Base-by-base conservation (phyloP, 2,113 vertebrate species). In the Machaerirhynchus nigripectus region DNA sequence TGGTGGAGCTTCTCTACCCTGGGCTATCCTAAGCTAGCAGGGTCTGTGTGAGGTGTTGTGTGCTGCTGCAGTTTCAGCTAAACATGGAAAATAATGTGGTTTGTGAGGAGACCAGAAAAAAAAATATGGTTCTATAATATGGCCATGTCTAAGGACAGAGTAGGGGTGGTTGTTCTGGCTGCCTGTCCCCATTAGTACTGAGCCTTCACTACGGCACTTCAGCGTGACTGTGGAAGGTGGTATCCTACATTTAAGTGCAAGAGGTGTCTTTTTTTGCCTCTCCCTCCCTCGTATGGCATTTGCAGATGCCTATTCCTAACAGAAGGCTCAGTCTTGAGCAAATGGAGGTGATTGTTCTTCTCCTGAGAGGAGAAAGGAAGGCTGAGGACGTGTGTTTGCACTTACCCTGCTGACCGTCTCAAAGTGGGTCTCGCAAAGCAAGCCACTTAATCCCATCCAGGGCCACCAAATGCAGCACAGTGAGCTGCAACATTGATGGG, bases 341-440 rank as follows among this genome's bases (percentile, higher is more conserved):
- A 59, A 49, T 11, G 46, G 13, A 80, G 33, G 31, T 2, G 4
- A 13, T 14, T 69, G 8, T n/a, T n/a, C n/a, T n/a, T n/a, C n/a
- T n/a, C 46, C 65, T 8, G 5, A 46, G 49, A 61, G 61, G 5
- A 39, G 37, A 83, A 80, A 15, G 26, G 22, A 64, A 83, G 16
- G 47, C 33, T 59, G 53, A 87, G 42, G 28, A 39, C 6, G 1
- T 7, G 11, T 4, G 8, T 6, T 76, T 61, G 21, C 7, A 21
- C 22, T 40, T 42, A 21, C 21, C 15, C 50, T 31, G 2, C 61
- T 22, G 11, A 42, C 19, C 33, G 3, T 65, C 44, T 50, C 52
- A 46, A 39, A 39, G 16, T 0, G 1, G 7, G 15, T 68, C 4
- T 60, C 0, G 0, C 7, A 3, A 5, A 21, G 9, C 26, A 33